Percentiles rank a stretch among this genome's conserved stretches.
Evolutionary conservation across 2,113 vertebrate species (phyloP).

Genomic region (Notechis scutatus): DNA sequence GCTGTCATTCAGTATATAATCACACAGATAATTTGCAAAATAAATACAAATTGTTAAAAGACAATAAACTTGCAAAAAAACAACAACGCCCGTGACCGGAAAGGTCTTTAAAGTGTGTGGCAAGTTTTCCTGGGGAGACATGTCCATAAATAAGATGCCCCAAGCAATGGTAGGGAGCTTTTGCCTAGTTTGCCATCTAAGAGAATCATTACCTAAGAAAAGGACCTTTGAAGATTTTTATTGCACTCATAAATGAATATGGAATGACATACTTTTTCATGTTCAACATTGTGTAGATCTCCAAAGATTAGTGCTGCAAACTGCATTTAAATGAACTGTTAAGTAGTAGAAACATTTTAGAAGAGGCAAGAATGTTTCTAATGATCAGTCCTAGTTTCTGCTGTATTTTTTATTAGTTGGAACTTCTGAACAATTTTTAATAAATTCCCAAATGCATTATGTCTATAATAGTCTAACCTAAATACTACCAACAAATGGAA

Average conservation of each 20-base stretch:
- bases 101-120: background rate
- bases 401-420: background rate
- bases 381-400: background rate
- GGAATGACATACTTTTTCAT: background rate
- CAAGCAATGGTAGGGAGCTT: background rate
- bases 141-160: background rate
- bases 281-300: background rate
- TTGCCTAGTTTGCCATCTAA: background rate
- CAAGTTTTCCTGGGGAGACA: background rate
- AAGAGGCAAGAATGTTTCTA: background rate
- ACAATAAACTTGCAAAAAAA: background rate
- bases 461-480: background rate
- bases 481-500: background rate
- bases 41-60: background rate
- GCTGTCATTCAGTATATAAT: background rate
- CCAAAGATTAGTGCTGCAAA: background rate
- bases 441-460: background rate
- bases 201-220: background rate
- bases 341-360: background rate
- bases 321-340: background rate
- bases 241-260: background rate
- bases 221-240: background rate
- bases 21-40: background rate
- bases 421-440: background rate
- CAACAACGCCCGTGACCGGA: background rate